Evolutionary conservation across 2,113 vertebrate species (phyloP), one percentile per base, ranked within the genome.

Genomic region (Leptobrachium ailaonicum): DNA sequence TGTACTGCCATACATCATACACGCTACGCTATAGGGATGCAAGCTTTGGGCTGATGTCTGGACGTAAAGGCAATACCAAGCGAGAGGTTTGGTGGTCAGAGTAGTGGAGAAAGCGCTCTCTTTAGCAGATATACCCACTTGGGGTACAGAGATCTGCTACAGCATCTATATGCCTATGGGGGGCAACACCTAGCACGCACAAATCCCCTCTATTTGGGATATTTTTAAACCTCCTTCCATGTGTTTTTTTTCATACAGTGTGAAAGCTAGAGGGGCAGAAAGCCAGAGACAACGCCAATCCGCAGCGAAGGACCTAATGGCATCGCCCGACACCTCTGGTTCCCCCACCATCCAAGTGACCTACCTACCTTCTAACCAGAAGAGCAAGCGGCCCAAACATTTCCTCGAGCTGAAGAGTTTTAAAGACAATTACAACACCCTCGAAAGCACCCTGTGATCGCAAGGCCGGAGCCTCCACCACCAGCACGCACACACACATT

Each of bases 331-430:
- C 71, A 78, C 90, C 41, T 84, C 88, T 43, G 83, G 90, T 1
- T 89, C 94, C 20, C 91, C 92, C 53, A 95, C 95, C 84, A 96
- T 96, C 87, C 96, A 98, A 83, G 95, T 95, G 85, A 96, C 95
- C 74, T 96, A 97, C 90, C 93, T 98, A 85, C 95, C 95, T 11
- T 91, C 93, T 64, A 95, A 87, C 85, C 96, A 97, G 91, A 95
- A 95, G 88, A 98, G 93, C 91, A 98, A 98, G 88, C 93, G 95
- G 78, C 92, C 96, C 87, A 96, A 97, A 82, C 93, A 98, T 88
- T 96, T 99, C 83, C 90, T 99, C 66, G 98, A 99, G 87, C 90
- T 99, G 80, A 99, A 99, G 89, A 98, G 95, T 89, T 98, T 99
- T 83, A 99, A 99, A 87, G 98, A 99, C 89, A 99, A 98, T 88